phyloP scores from a whole-genome alignment of 2,113 vertebrate genomes.

The Cnemophilus loriae region DNA sequence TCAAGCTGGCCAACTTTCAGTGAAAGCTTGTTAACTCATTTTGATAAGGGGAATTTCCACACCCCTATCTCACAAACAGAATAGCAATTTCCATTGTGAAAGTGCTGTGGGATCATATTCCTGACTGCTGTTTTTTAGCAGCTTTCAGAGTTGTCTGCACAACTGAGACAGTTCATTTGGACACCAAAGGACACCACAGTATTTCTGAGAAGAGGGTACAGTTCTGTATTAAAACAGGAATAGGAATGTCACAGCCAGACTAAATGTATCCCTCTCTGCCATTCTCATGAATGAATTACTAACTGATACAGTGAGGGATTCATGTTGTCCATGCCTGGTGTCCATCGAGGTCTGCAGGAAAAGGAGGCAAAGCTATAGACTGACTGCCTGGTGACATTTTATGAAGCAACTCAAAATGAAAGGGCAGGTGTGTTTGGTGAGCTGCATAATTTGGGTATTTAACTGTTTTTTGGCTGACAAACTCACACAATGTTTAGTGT shows the following conservation, averaged over 20 bases:
- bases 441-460: background rate
- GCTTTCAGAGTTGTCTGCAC: background rate
- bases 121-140: background rate
- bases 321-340: background rate
- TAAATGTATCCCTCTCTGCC: background rate
- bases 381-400: background rate
- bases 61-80: background rate
- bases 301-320: background rate
- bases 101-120: background rate
- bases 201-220: background rate
- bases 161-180: background rate
- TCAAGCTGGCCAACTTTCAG: background rate
- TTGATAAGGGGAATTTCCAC: constrained; percentile 14
- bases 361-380: background rate
- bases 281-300: background rate
- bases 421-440: background rate
- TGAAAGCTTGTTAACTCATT: background rate
- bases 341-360: background rate
- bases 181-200: background rate
- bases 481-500: background rate
- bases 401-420: background rate
- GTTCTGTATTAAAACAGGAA: background rate
- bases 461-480: background rate
- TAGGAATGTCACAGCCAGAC: background rate
- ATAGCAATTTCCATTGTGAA: background rate